Conservation (phyloP, 2,113 vertebrate genomes). For the Chloropsis hardwickii region DNA sequence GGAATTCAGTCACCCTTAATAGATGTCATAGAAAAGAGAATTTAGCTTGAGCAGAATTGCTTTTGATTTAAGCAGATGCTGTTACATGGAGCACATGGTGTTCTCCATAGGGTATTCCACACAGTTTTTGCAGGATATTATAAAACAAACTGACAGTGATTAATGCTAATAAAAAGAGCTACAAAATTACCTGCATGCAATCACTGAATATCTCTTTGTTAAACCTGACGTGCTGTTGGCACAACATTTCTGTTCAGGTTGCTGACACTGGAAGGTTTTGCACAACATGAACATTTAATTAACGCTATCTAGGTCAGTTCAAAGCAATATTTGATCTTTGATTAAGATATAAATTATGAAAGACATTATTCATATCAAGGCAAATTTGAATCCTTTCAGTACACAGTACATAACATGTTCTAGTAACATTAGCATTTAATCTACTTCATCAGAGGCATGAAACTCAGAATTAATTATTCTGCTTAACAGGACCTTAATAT, state of each 20-base stretch:
- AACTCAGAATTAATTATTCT: not conserved
- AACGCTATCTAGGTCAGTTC: not conserved
- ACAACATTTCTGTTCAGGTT: not conserved
- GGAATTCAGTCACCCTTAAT: not conserved
- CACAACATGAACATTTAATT: not conserved
- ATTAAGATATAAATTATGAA: constrained; percentile 8
- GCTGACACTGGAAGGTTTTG: not conserved
- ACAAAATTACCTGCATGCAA: not conserved
- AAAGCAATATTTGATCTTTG: constrained; percentile 27
- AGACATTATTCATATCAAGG: not conserved
- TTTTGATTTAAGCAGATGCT: not conserved
- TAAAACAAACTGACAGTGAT: not conserved
- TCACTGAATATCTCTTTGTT: not conserved
- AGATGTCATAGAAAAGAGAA: not conserved
- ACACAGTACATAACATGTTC: not conserved
- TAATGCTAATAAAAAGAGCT: not conserved
- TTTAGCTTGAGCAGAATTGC: not conserved
- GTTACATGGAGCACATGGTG: not conserved
- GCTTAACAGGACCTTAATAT: not conserved
- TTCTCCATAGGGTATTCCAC: not conserved
- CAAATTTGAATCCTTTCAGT: constrained; percentile 21
- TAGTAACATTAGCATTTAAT: not conserved
- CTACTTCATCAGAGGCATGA: not conserved
- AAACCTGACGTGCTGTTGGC: not conserved
- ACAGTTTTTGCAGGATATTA: not conserved